Conservation (phyloP, 2,888 invertebrate genomes). For the Oscheius sp. region DNA sequence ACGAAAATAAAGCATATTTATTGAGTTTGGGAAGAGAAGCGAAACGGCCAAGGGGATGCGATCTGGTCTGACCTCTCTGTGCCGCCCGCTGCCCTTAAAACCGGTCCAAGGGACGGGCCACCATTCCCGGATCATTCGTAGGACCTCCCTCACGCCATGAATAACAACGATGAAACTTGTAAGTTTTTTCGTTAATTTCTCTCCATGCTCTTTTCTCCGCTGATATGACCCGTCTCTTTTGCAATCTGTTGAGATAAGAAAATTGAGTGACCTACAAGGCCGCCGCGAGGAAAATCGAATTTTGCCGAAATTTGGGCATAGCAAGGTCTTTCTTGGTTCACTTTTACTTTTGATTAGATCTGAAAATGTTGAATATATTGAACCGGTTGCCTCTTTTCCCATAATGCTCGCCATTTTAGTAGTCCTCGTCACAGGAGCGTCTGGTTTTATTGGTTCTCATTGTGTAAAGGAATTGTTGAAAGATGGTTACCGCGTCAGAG, state of each 20-base stretch:
- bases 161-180: slow-evolving; percentile 29
- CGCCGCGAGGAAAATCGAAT: too few relatives aligned
- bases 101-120: slow-evolving; percentile 24
- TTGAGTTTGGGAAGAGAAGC: background rate
- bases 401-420: slow-evolving; percentile 43
- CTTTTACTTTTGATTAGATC: too few relatives aligned
- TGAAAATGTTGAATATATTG: background rate
- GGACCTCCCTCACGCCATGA: slow-evolving; percentile 15
- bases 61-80: slow-evolving; percentile 23
- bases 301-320: too few relatives aligned
- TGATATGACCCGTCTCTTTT: background rate
- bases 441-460: slow-evolving; percentile 76
- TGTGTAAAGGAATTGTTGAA: slow-evolving; percentile 76
- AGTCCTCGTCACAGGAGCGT: slow-evolving; percentile 77
- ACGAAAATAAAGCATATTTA: background rate
- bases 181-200: slow-evolving; percentile 5
- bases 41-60: slow-evolving; percentile 16
- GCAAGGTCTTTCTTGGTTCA: too few relatives aligned
- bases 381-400: background rate
- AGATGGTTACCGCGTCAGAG: slow-evolving; percentile 76
- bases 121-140: background rate
- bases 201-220: background rate
- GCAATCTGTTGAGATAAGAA: background rate
- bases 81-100: slow-evolving; percentile 23
- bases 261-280: background rate